Base-by-base conservation (phyloP, 35 echinoderm and acorn worm species). In the Hemicentrotus pulcherrimus region DNA sequence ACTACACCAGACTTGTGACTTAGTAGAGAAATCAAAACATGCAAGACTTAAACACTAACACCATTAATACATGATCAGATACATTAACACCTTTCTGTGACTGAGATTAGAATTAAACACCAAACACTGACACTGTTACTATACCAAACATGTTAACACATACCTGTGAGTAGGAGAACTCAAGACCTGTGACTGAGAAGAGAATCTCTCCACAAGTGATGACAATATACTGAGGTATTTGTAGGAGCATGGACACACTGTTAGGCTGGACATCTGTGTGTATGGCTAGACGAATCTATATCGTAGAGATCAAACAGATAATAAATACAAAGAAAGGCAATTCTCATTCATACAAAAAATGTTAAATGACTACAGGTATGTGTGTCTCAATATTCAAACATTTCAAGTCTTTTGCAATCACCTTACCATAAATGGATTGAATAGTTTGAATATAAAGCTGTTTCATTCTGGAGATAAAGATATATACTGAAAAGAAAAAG, bases 81-180 rank as follows among this genome's bases (percentile, higher is more conserved):
- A n/a, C n/a, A n/a, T n/a, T n/a, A n/a, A n/a, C n/a, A n/a, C n/a
- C n/a, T n/a, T n/a, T n/a, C n/a, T 28, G 8, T 55, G 50, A 55
- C 50, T 55, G 14, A 55, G 50, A 11, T 1, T 0, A 41, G 35
- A 55, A 89, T 35, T 41, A 32, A 32, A 46, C 28, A 89, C 32
- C 87, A 0, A 46, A 4, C 87, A 32, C 31, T 24, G 7, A 46
- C 6, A 32, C 87, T 22, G n/a, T 33, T 33, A 30, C 87, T 46
- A 32, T 32, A 32, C 87, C 87, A 58, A 65, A 59, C 31, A n/a
- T 70, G 24, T 59, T 32, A 22, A 14, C 30, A 95, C 30, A 19
- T 94, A 99, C 98, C 98, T 99, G 98, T 88, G 98, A 97, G 94
- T 99, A 99, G 47, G 98, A 99, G 88, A 99, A 99, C 91, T 99